These are phyloP conservation scores for Eurystomus gularis DNA, from an alignment of 2,113 vertebrate species.

Conservation along the genomic window DNA sequence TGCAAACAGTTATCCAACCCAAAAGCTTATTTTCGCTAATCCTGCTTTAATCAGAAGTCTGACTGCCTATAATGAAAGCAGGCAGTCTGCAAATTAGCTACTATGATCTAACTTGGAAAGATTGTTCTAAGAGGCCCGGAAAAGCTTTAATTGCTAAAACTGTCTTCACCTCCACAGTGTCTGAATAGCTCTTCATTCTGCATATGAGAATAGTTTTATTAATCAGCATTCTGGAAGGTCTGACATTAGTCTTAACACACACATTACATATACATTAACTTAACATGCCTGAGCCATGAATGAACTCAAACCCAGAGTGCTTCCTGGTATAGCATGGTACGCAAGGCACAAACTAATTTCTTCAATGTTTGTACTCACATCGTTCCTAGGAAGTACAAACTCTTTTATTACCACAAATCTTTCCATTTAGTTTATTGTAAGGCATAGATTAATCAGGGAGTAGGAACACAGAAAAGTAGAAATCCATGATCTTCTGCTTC, in stretches of 20 bases:
- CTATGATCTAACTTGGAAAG: not conserved
- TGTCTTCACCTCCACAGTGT: not conserved
- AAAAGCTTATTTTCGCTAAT: conserved; percentile 27
- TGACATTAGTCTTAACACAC: not conserved
- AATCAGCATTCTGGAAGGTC: not conserved
- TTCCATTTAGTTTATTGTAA: not conserved
- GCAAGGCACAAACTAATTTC: not conserved
- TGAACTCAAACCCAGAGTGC: not conserved
- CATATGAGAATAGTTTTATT: not conserved
- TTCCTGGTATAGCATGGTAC: not conserved
- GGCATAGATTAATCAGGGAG: not conserved
- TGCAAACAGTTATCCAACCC: not conserved
- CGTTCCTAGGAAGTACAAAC: not conserved
- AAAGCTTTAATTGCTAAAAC: not conserved
- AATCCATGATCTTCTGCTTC: not conserved
- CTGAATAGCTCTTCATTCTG: not conserved
- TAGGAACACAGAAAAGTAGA: not conserved
- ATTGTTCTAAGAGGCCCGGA: not conserved
- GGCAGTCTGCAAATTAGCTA: not conserved
- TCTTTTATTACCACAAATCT: not conserved
- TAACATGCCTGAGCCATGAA: not conserved
- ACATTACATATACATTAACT: not conserved
- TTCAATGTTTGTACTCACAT: not conserved
- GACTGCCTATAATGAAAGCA: not conserved
- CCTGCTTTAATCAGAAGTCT: conserved; percentile 20